Percentiles rank a stretch among this genome's conserved stretches.
Evolutionary conservation across 2,888 invertebrate genomes (phyloP).

Genomic region (Drosophila helvetica): DNA sequence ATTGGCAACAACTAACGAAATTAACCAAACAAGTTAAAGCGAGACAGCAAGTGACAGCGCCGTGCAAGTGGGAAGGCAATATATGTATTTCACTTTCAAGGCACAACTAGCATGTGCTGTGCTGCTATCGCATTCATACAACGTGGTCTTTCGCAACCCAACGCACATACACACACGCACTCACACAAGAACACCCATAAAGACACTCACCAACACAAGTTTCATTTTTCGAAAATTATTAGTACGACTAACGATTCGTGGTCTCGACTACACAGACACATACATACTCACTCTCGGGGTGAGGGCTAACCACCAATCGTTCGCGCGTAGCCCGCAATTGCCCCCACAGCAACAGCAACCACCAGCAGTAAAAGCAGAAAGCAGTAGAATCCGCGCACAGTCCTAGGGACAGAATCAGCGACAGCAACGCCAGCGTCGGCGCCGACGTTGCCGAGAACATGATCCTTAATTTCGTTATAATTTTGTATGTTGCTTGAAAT

Average conservation of each 20-base stretch:
- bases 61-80: slow-evolving; percentile 37
- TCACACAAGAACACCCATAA: neutral
- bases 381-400: slow-evolving; percentile 16
- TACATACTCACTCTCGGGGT: slow-evolving; percentile 12
- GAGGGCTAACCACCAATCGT: slow-evolving; percentile 71
- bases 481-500: slow-evolving; percentile 83
- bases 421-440: slow-evolving; percentile 25
- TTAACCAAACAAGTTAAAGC: slow-evolving; percentile 78
- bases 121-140: slow-evolving; percentile 45
- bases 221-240: slow-evolving; percentile 80
- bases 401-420: slow-evolving; percentile 17
- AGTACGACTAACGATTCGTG: slow-evolving; percentile 81
- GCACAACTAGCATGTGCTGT: slow-evolving; percentile 15
- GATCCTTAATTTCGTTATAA: slow-evolving; percentile 84
- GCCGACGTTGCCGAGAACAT: slow-evolving; percentile 74
- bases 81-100: slow-evolving; percentile 38
- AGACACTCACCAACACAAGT: slow-evolving; percentile 43
- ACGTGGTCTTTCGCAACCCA: slow-evolving; percentile 12
- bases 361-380: slow-evolving; percentile 8
- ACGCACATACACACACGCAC: slow-evolving; percentile 14
- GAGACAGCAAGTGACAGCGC: slow-evolving; percentile 68
- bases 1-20: slow-evolving; percentile 69
- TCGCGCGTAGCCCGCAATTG: slow-evolving; percentile 74
- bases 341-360: slow-evolving; percentile 47
- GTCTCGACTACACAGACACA: slow-evolving; percentile 58